Percentiles rank a stretch among this genome's conserved stretches.
Conservation (phyloP, 35 echinoderm and acorn worm species). For the Hemicentrotus pulcherrimus region DNA sequence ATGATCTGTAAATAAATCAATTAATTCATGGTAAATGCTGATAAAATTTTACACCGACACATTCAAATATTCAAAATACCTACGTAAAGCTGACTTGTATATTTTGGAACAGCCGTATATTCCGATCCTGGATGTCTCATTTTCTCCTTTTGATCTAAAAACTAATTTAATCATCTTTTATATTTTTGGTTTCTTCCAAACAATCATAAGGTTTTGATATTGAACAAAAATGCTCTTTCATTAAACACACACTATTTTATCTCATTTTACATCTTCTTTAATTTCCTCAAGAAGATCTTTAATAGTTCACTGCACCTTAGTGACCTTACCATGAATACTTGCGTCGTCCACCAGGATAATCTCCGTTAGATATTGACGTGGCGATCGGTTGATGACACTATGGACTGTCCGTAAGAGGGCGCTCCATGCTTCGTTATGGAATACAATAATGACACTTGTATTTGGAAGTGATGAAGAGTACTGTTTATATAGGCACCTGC, state of each 20-base stretch:
- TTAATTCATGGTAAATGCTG: background rate
- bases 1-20: slow-evolving; percentile 60
- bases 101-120: background rate
- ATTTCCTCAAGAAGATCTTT: background rate
- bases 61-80: background rate
- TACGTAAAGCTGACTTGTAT: background rate
- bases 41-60: background rate
- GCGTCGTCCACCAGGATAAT: slow-evolving; percentile 65
- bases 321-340: slow-evolving; percentile 61
- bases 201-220: too few relatives aligned
- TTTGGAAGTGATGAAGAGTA: background rate
- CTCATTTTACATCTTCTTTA: too few relatives aligned
- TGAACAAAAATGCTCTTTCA: too few relatives aligned
- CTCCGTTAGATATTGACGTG: slow-evolving; percentile 39
- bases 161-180: background rate
- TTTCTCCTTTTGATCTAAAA: background rate
- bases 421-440: slow-evolving; percentile 66
- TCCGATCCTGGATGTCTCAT: background rate
- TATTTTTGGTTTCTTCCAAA: too few relatives aligned
- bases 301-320: background rate
- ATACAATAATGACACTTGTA: slow-evolving; percentile 67
- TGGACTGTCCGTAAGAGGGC: slow-evolving; percentile 59
- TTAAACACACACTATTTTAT: too few relatives aligned
- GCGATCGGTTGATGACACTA: slow-evolving; percentile 61
- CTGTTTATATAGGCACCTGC: slow-evolving; percentile 36